Percentiles rank a stretch among this genome's conserved stretches.
Evolutionary conservation across 2,888 invertebrate species (phyloP).

Genomic region (Protodeltote pygarga): DNA sequence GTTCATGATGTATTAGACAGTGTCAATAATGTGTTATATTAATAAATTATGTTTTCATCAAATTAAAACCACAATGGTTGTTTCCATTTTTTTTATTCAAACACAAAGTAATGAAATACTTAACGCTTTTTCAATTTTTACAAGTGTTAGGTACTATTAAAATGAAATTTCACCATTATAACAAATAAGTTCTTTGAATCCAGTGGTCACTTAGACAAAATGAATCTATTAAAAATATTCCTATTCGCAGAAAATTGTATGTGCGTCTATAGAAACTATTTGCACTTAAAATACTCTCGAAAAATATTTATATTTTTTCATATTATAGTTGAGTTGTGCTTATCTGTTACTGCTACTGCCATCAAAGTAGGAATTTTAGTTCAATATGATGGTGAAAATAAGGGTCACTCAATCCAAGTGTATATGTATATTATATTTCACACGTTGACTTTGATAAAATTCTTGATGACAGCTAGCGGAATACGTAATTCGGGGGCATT

Average conservation of each 20-base stretch:
- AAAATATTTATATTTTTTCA: constrained; percentile 17
- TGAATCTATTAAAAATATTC: constrained; percentile 22
- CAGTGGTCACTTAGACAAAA: neutral
- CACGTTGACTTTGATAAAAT: constrained; percentile 14
- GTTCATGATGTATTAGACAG: too few relatives aligned
- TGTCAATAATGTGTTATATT: too few relatives aligned
- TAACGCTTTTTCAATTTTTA: too few relatives aligned
- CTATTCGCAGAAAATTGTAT: constrained; percentile 24
- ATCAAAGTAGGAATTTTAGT: constrained; percentile 24
- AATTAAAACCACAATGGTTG: too few relatives aligned
- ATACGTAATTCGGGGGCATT: constrained; percentile 22
- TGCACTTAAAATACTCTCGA: constrained; percentile 13
- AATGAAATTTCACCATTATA: too few relatives aligned
- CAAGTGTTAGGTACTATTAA: too few relatives aligned
- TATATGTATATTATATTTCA: constrained; percentile 16
- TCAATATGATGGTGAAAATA: constrained; percentile 4
- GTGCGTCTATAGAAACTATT: constrained; percentile 31
- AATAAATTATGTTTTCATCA: too few relatives aligned
- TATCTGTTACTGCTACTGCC: constrained; percentile 15
- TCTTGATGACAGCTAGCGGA: constrained; percentile 22
- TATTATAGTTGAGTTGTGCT: constrained; percentile 16
- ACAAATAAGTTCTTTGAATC: constrained; percentile 4
- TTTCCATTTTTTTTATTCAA: too few relatives aligned
- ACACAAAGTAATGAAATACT: too few relatives aligned
- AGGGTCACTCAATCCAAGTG: too few relatives aligned